These are phyloP conservation scores for Ametastegia equiseti DNA, from an alignment of 2,888 invertebrate species.

Conservation along the genomic window DNA sequence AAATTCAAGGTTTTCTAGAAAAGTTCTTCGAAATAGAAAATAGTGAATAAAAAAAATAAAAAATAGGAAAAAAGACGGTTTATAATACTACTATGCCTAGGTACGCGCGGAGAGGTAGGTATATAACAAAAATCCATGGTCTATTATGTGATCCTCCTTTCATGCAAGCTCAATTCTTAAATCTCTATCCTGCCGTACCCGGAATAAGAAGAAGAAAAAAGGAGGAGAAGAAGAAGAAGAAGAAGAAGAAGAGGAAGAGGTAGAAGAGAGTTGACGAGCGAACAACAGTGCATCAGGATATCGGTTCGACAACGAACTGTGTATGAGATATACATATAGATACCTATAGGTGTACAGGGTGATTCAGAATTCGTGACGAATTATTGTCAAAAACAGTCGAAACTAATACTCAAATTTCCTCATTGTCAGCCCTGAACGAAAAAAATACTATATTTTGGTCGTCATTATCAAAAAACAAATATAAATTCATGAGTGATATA, in stretches of 20 bases:
- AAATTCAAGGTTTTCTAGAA: not conserved
- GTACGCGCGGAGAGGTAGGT: not conserved
- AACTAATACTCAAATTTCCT: no score
- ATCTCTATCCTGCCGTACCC: not conserved
- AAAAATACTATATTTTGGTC: no score
- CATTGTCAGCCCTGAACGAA: no score
- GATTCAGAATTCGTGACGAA: no score
- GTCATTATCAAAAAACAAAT: no score
- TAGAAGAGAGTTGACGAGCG: conserved; percentile 8
- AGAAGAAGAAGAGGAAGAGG: no score
- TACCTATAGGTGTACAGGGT: no score
- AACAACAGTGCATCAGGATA: not conserved
- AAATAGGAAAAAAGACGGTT: not conserved
- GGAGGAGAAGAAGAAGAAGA: no score
- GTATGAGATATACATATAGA: not conserved
- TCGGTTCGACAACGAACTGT: not conserved
- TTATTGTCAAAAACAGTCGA: no score
- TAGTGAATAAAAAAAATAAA: not conserved
- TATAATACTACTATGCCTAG: not conserved
- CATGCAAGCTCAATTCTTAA: conserved; percentile 10
- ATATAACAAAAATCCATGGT: not conserved
- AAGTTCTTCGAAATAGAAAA: not conserved
- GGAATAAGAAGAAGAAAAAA: not conserved
- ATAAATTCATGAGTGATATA: no score
- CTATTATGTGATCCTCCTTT: conserved; percentile 11